Evolutionary conservation across 30 jellyfish, hydroid and myxozoan species (phyloP).

Genomic region (Hydra vulgaris): DNA sequence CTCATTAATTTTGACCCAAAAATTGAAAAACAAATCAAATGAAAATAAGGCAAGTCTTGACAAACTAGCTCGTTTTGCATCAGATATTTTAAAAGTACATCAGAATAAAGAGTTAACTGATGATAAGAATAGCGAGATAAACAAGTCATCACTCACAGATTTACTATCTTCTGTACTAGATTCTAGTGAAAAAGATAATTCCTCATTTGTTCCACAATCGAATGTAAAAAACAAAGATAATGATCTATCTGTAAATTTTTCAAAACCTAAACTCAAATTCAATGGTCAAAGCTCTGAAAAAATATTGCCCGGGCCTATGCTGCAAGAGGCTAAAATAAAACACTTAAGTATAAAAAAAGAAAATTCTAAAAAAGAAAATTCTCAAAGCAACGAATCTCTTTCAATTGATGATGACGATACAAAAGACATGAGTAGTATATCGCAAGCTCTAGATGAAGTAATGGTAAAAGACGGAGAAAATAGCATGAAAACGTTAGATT

Average conservation of each 20-base stretch:
- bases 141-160: background rate
- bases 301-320: background rate
- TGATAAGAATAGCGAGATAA: background rate
- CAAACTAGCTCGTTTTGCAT: background rate
- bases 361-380: background rate
- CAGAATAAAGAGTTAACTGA: background rate
- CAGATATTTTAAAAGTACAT: background rate
- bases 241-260: background rate
- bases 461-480: background rate
- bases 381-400: background rate
- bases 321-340: background rate
- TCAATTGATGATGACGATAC: background rate
- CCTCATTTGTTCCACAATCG: background rate
- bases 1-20: too few species aligned
- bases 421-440: constrained; percentile 6
- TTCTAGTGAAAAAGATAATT: background rate
- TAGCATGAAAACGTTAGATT: background rate
- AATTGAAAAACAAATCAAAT: background rate
- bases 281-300: background rate
- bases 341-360: background rate
- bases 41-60: background rate
- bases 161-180: background rate
- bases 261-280: too few species aligned
- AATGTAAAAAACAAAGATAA: background rate
- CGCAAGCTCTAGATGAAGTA: background rate